Base-by-base conservation (phyloP, 2,797 vertebrate genomes). In the Echeneis naucrates region DNA sequence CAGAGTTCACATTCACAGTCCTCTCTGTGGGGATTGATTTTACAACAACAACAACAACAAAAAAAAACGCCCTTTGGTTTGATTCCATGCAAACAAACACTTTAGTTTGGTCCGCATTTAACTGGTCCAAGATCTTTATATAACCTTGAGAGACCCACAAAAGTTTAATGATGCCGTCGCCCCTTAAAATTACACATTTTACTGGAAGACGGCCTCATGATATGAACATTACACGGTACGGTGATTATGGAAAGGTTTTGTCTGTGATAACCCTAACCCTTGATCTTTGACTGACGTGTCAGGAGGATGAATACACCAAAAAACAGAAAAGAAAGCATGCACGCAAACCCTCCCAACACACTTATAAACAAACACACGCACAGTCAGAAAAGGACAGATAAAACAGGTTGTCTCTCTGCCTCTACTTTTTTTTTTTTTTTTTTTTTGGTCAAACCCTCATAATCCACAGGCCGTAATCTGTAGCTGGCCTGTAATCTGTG, bases 381-480 rank as follows among this genome's bases (percentile, higher is more conserved):
- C 40, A 54, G 37, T 53, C 60, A 30, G 21, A 80, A 72, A 81
- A 68, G 60, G 24, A 80, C 51, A 55, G 50, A 54, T 63, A 51
- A 66, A 78, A 72, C 79, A 38, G 59, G 13, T 88, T 83, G 67
- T 75, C 70, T 74, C 63, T 60, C 75, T 77, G 56, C 68, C 44
- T 63, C 59, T n/a, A 72, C 66, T 78, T 66, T 75, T 59, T 53
- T 50, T 77, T 72, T n/a, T n/a, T n/a, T n/a, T n/a, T 83, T 78
- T 74, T 76, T 77, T 83, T 84, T 84, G 64, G 78, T 88, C 83
- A 81, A 88, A 88, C 78, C 86, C 85, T 86, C 73, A 82, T 93
- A 92, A 93, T 92, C 91, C 91, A 87, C 42, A 23, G 82, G 77
- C 81, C 65, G 40, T 92, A 93, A 93, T 92, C 92, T 92, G 88